Conservation (phyloP, 2,113 vertebrate genomes). For the Calidris pugnax region DNA sequence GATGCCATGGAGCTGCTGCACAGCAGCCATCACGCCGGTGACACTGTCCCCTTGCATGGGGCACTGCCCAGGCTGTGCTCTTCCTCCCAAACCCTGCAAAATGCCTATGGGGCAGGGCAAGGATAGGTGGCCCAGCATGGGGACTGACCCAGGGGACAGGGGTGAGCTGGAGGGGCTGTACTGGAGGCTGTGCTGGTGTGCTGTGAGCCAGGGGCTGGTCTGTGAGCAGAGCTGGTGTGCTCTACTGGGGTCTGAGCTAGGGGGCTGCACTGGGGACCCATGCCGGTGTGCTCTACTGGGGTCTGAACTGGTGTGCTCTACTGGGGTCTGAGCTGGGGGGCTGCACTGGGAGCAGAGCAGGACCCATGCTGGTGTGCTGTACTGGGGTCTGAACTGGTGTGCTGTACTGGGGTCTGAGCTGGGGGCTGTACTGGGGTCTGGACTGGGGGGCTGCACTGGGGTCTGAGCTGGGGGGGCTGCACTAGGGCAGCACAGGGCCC, state of each 20-base stretch:
- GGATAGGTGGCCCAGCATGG: not conserved
- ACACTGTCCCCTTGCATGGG: rapidly evolving
- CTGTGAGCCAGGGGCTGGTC: not conserved
- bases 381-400: no score
- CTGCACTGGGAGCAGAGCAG: not conserved
- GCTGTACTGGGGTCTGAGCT: not conserved
- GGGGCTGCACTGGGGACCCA: no score
- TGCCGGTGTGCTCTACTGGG: no score
- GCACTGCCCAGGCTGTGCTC: not conserved
- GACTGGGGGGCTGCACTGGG: not conserved
- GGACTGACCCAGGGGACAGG: rapidly evolving
- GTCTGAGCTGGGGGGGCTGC: not conserved
- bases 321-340: not conserved
- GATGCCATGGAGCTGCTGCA: not conserved
- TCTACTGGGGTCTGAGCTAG: not conserved
- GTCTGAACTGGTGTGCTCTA: not conserved
- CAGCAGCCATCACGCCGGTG: not conserved
- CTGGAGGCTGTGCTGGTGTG: not conserved
- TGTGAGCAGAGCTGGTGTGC: not conserved
- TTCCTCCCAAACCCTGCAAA: not conserved
- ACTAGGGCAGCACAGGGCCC: not conserved
- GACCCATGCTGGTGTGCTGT: not conserved
- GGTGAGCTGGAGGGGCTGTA: not conserved
- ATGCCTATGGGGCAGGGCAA: not conserved
- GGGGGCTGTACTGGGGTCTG: not conserved